phyloP scores from a whole-genome alignment of 2,797 vertebrate genomes.

The Halcyon badia region DNA sequence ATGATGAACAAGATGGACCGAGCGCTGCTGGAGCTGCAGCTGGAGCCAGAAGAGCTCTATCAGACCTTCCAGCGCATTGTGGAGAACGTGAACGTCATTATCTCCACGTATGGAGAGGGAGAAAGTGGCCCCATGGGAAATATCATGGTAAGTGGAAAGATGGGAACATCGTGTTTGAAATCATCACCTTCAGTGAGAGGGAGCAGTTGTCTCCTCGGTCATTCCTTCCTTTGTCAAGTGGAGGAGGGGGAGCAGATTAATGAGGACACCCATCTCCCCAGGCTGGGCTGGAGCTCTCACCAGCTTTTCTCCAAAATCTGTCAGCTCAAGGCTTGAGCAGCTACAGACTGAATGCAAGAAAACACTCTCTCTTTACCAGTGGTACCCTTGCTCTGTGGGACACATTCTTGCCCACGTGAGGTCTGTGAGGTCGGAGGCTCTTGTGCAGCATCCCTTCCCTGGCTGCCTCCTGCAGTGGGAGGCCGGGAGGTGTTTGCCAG shows the following conservation, averaged over 20 bases:
- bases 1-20: slow-evolving; percentile 99
- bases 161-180: fast-evolving
- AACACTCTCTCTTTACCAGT: too few species aligned
- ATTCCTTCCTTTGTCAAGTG: fast-evolving
- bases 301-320: neutral
- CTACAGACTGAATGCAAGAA: neutral
- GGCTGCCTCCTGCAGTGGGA: neutral
- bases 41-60: slow-evolving; percentile 91
- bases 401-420: fast-evolving
- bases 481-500: neutral
- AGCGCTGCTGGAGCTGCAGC: slow-evolving; percentile 93
- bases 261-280: fast-evolving
- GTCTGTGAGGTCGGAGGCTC: neutral
- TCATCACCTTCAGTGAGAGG: fast-evolving
- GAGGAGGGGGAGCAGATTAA: neutral
- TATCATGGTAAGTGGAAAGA: slow-evolving; percentile 85
- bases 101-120: slow-evolving; percentile 93
- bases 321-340: neutral
- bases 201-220: neutral
- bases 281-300: fast-evolving
- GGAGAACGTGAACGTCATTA: slow-evolving; percentile 95
- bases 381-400: neutral
- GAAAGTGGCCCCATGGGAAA: slow-evolving; percentile 93
- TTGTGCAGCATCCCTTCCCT: fast-evolving
- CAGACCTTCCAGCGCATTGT: slow-evolving; percentile 96